These are phyloP conservation scores for Thymallus thymallus DNA, from an alignment of 2,113 vertebrate species.

Conservation along the genomic window DNA sequence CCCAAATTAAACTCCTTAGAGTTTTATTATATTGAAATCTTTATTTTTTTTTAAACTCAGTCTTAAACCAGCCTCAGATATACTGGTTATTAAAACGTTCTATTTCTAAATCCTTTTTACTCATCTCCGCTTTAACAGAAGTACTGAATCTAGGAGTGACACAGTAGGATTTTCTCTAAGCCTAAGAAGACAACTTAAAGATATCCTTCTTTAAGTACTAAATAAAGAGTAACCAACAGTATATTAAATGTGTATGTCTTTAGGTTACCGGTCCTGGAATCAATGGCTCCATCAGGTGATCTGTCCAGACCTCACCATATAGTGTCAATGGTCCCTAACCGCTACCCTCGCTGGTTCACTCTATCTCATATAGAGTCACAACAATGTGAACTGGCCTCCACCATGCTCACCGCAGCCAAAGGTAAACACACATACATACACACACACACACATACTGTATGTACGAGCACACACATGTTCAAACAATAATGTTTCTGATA, in stretches of 20 bases:
- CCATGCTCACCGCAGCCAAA: conserved; percentile 85
- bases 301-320: conserved; percentile 85
- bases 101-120: too few species aligned
- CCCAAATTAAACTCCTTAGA: conserved; percentile 26
- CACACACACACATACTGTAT: neutral
- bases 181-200: too few species aligned
- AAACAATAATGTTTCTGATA: neutral
- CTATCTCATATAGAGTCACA: conserved; percentile 84
- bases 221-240: neutral
- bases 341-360: conserved; percentile 86
- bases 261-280: conserved; percentile 88
- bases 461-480: neutral
- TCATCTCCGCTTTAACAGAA: neutral
- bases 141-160: too few species aligned
- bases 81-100: too few species aligned
- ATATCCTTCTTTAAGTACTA: too few species aligned
- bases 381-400: conserved; percentile 82
- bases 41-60: too few species aligned
- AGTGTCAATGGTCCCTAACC: conserved; percentile 86
- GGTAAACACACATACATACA: conserved; percentile 56
- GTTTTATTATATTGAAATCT: neutral
- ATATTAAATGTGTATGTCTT: neutral
- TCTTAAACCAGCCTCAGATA: neutral
- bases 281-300: conserved; percentile 80
- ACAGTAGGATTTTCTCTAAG: neutral